Evolutionary conservation across 2,113 vertebrate species (phyloP).

Genomic region (Circaetus cinerascens): DNA sequence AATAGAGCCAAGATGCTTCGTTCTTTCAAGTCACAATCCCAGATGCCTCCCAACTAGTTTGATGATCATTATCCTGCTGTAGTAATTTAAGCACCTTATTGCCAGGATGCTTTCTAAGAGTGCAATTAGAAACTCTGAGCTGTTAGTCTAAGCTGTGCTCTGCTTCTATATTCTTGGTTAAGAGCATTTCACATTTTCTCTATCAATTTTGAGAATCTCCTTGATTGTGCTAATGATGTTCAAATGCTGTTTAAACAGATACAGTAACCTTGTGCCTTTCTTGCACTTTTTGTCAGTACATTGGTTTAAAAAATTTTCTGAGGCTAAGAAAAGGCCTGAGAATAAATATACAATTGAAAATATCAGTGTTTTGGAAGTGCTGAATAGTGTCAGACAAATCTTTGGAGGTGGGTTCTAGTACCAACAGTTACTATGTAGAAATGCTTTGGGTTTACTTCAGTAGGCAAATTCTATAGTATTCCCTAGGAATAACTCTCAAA

Average conservation of each 20-base stretch:
- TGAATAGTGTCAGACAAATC: not conserved
- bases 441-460: not conserved
- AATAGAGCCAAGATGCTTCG: not conserved
- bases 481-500: not conserved
- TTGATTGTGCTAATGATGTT: not conserved
- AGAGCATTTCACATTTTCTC: not conserved
- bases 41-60: not conserved
- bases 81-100: not conserved
- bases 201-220: not conserved
- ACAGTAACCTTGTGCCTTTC: not conserved
- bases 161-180: not conserved
- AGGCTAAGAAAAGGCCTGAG: not conserved
- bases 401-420: not conserved
- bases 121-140: not conserved
- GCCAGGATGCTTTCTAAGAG: not conserved
- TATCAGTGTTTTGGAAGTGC: not conserved
- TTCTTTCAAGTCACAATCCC: conserved; percentile 12
- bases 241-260: not conserved
- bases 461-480: not conserved
- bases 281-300: not conserved
- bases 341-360: not conserved
- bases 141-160: not conserved
- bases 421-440: not conserved
- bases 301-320: not conserved
- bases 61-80: conserved; percentile 13